Conservation (phyloP, 2,113 vertebrate species). For the Panurus biarmicus region DNA sequence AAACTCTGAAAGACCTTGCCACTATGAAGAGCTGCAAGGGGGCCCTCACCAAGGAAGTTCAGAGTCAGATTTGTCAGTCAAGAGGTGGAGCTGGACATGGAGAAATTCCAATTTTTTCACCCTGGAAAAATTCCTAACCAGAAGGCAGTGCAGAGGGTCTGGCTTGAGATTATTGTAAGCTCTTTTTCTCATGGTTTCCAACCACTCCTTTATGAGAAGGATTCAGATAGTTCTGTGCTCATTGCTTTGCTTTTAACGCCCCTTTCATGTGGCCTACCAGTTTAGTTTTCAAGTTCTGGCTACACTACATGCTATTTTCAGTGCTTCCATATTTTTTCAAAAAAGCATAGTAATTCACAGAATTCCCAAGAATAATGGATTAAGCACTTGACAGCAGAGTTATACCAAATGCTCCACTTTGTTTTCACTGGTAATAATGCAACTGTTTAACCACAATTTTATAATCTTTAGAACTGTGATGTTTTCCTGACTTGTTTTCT, state of each 20-base stretch:
- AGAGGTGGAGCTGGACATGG: background rate
- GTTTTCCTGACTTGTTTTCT: background rate
- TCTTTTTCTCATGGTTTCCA: background rate
- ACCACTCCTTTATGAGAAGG: background rate
- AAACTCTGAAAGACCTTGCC: background rate
- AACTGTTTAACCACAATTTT: background rate
- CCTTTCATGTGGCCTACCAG: background rate
- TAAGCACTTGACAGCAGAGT: background rate
- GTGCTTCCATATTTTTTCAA: background rate
- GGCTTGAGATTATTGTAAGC: background rate
- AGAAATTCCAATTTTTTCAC: background rate
- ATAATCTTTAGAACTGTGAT: background rate
- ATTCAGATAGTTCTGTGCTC: background rate
- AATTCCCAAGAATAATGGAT: background rate
- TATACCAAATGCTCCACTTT: background rate
- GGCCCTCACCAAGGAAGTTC: background rate
- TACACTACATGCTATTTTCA: background rate
- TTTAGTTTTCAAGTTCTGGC: background rate
- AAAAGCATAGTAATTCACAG: background rate
- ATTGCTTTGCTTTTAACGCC: background rate
- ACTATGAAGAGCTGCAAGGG: background rate
- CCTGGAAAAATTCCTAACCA: background rate
- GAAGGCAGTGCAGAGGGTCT: background rate
- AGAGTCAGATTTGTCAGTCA: background rate
- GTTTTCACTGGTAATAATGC: background rate